Evolutionary conservation across 2,888 invertebrate species (phyloP), one percentile per base, ranked within the genome.

Genomic region (Zhengitettix transpicula): DNA sequence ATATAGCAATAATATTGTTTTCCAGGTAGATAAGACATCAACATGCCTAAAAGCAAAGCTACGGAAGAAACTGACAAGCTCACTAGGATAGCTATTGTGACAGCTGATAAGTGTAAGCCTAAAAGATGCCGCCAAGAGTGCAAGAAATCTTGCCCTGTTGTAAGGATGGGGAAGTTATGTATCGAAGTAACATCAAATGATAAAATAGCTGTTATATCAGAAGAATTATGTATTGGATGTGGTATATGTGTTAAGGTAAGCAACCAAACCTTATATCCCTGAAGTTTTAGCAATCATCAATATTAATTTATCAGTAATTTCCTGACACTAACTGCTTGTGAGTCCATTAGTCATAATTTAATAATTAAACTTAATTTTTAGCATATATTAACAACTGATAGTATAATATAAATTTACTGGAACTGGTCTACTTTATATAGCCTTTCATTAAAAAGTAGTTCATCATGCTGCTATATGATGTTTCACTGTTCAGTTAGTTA

Each of bases 121-220:
- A 99, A 99, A 76, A 82, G 97, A 80, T 99, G 99, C 77, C 85
- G 96, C 60, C 97, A 98, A 74, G 97, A 98, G 71, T 99, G 99
- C 77, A 99, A 99, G 73, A 92, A 94, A 71, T 92, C 93, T 58
- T 99, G 99, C 74, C 99, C 99, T 1, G 98, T 99, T 60, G 97
- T 97, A 63, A 84, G 98, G 66, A 97, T 97, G 94, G 99, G 98
- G 71, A 99, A 99, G 75, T 82, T 98, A 52, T 99, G 99, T 74
- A 99, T 99, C 69, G 97, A 99, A 80, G 99, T 99, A 52, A 84
- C 85, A 54, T 88, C 96, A 12, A 90, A 91, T 68, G 94, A 90
- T 69, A 98, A 98, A 77, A 94, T 98, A 67, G 96, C 98, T 51
- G 84, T 87, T 53, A 92, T 99, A 71, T 98, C 98, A 55, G 99